A percentile compares a stretch with the other conserved stretches of the same genome.
Evolutionary conservation across 1,140 invertebrate genomes (phyloP).

Genomic region (Coelopa frigida): DNA sequence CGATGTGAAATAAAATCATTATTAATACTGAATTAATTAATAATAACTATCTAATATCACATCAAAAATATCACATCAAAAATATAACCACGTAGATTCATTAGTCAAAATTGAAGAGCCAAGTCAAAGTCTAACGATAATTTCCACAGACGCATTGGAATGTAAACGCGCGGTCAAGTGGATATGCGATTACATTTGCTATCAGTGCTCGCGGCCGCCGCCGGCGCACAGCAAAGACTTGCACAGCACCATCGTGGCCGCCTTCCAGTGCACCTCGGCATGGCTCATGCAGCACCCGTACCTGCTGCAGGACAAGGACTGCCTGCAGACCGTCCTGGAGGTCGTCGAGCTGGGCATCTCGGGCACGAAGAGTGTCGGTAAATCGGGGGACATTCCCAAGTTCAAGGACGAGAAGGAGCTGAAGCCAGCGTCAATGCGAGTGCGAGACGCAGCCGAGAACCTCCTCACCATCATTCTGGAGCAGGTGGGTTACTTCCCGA

Average conservation of each 20-base stretch:
- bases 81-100: constrained; percentile 23
- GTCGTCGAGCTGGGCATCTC: constrained; percentile 97
- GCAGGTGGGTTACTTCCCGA: constrained; percentile 81
- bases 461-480: constrained; percentile 85
- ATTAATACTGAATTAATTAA: too few relatives aligned
- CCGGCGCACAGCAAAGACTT: constrained; percentile 94
- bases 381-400: constrained; percentile 79
- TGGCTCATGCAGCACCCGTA: constrained; percentile 88
- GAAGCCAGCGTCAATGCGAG: constrained; percentile 92
- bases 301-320: constrained; percentile 85
- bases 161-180: constrained; percentile 92
- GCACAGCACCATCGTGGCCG: constrained; percentile 94
- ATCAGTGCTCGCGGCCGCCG: constrained; percentile 92
- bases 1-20: too few relatives aligned
- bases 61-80: too few relatives aligned
- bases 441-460: constrained; percentile 90
- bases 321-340: constrained; percentile 86
- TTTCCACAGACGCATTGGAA: constrained; percentile 67
- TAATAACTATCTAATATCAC: background rate
- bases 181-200: constrained; percentile 95
- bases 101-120: constrained; percentile 45
- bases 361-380: constrained; percentile 82
- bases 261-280: constrained; percentile 82
- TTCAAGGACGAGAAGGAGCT: constrained; percentile 94
- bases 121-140: constrained; percentile 45